phyloP scores from a whole-genome alignment of 2,113 vertebrate species.

The Bettongia penicillata region DNA sequence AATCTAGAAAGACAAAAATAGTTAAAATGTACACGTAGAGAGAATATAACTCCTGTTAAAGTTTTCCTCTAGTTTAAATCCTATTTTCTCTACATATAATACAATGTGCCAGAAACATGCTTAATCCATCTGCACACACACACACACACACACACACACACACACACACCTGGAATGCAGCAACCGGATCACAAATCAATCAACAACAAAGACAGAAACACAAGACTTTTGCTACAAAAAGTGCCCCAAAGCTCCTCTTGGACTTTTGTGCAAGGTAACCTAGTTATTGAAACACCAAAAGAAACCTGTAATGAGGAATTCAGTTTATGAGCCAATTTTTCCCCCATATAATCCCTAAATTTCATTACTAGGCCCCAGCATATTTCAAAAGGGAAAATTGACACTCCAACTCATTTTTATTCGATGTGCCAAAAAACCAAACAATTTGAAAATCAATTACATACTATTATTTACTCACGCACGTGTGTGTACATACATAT shows the following conservation, averaged over 20 bases:
- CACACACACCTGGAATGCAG: neutral
- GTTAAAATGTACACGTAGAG: neutral
- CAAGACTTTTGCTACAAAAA: neutral
- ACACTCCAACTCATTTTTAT: neutral
- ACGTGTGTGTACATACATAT: neutral
- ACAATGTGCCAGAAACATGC: neutral
- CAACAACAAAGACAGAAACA: neutral
- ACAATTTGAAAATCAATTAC: neutral
- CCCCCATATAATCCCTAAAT: neutral
- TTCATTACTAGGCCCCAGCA: neutral
- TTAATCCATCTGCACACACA: neutral
- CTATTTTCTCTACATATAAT: neutral
- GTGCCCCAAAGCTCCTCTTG: neutral
- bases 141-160: neutral
- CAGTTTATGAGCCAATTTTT: neutral
- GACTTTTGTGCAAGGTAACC: neutral
- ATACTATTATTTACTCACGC: neutral
- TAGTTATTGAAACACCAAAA: neutral
- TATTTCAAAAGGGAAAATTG: neutral
- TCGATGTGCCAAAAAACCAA: neutral
- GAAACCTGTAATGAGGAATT: neutral
- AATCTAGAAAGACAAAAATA: conserved; percentile 83
- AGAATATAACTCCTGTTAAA: accelerated
- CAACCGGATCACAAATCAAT: neutral
- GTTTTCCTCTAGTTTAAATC: neutral